phyloP scores from a whole-genome alignment of 1,140 invertebrate species.

The Eriocheir sinensis region DNA sequence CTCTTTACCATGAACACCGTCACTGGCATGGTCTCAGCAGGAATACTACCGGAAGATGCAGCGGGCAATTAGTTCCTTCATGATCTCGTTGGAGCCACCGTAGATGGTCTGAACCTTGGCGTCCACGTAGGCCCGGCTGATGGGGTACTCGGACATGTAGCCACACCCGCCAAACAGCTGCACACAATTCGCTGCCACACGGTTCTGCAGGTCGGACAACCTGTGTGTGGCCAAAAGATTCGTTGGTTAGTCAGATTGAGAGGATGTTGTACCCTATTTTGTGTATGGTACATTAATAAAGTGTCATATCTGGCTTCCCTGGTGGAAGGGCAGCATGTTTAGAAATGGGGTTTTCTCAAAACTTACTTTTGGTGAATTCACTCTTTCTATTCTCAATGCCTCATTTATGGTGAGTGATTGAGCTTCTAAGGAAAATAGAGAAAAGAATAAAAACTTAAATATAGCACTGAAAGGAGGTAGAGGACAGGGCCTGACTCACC shows the following conservation, averaged over 20 bases:
- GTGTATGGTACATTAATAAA: no score
- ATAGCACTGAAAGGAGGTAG: no score
- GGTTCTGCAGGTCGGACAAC: conserved; percentile 82
- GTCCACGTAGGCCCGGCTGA: conserved; percentile 82
- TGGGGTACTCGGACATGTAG: conserved; percentile 84
- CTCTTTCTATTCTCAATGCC: no score
- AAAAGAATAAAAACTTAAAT: background rate
- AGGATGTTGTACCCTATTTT: no score
- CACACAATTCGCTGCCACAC: conserved; percentile 82
- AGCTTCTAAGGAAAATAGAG: background rate
- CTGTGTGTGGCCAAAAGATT: conserved; percentile 28
- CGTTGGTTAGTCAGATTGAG: no score
- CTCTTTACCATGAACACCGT: background rate
- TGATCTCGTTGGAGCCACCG: conserved; percentile 84
- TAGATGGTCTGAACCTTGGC: conserved; percentile 83
- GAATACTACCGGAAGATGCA: conserved; percentile 39
- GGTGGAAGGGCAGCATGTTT: no score
- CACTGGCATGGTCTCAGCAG: background rate
- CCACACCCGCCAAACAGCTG: conserved; percentile 84
- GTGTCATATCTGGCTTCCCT: no score
- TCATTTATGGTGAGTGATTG: no score
- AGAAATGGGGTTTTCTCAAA: no score
- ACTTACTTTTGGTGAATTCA: no score
- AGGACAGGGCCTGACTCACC: conserved; percentile 78
- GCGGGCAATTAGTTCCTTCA: conserved; percentile 83